Evolutionary conservation across 2,113 vertebrate species (phyloP).

Genomic region (Neolamprologus brichardi): DNA sequence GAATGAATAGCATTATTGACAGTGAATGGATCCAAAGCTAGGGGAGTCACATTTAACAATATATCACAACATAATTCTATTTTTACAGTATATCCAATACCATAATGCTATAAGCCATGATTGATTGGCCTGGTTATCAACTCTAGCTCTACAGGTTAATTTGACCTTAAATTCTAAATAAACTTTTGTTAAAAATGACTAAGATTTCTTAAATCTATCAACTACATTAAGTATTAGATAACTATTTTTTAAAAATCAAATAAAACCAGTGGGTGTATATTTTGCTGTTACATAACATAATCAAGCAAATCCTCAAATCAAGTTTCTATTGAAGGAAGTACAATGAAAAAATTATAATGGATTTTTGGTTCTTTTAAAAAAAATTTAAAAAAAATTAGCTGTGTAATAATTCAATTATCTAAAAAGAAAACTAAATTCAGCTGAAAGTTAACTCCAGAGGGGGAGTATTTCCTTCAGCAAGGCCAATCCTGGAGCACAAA

Average conservation of each 20-base stretch:
- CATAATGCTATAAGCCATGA: not conserved
- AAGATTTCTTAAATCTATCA: not conserved
- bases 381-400: rapidly evolving
- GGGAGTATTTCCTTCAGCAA: not conserved
- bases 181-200: not conserved
- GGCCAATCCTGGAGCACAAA: not conserved
- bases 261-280: not conserved
- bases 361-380: not conserved
- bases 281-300: not conserved
- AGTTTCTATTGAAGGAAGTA: not conserved
- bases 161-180: not conserved
- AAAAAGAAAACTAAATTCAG: not conserved
- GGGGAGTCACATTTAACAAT: not conserved
- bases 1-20: not conserved
- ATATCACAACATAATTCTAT: not conserved
- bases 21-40: not conserved
- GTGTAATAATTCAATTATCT: not conserved
- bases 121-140: not conserved
- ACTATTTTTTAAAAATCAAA: not conserved
- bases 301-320: not conserved
- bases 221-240: not conserved
- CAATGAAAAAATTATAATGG: not conserved
- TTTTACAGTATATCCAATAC: not conserved
- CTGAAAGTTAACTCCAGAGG: not conserved
- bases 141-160: not conserved